phyloP scores from a whole-genome alignment of 35 echinoderm and acorn worm species.

The Anneissia japonica region DNA sequence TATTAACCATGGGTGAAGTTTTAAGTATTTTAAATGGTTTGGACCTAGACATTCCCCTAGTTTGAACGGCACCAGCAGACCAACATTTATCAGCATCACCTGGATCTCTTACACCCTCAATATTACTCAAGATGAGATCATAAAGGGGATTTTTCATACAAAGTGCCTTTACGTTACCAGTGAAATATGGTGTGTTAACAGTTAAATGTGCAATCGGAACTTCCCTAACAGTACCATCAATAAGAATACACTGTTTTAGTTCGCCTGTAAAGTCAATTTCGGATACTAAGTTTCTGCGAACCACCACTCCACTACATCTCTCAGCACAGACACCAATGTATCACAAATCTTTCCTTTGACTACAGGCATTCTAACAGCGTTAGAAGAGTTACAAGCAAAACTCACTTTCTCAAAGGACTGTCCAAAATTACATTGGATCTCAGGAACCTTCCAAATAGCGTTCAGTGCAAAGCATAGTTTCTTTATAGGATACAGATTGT shows the following conservation, averaged over 20 bases:
- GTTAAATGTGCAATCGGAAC: conserved; percentile 42
- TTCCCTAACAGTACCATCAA: conserved; percentile 48
- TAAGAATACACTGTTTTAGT: conserved; percentile 44
- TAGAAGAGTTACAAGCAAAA: not conserved
- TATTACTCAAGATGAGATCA: not conserved
- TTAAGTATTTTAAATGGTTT: not conserved
- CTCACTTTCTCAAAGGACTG: not conserved
- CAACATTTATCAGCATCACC: not conserved
- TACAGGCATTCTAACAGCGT: not conserved
- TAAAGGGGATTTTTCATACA: not conserved
- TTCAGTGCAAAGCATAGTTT: no score
- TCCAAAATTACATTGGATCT: no score
- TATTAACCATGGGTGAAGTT: not conserved
- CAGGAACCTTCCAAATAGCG: no score
- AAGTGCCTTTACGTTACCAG: not conserved
- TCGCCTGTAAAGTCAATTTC: conserved; percentile 12
- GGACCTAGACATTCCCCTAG: not conserved
- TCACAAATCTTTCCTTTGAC: not conserved
- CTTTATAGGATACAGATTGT: no score
- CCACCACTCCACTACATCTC: conserved; percentile 4
- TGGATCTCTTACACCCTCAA: not conserved
- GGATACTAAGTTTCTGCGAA: not conserved
- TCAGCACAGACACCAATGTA: not conserved
- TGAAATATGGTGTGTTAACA: conserved; percentile 31
- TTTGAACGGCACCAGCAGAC: not conserved